phyloP scores from a whole-genome alignment of 1,140 invertebrate genomes.

The Drosophila pectinifera region DNA sequence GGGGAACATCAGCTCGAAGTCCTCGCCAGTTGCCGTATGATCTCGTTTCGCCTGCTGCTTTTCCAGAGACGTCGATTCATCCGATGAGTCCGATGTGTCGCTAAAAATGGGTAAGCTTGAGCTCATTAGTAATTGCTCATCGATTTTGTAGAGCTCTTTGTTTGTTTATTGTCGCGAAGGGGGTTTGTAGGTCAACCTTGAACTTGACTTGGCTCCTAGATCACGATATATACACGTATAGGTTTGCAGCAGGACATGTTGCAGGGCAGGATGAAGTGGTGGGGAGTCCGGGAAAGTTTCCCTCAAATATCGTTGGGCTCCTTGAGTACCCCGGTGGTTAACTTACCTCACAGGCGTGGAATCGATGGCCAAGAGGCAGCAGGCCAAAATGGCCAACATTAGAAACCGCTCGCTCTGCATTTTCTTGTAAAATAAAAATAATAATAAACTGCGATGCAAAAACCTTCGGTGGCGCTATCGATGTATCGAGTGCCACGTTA shows the following conservation, averaged over 20 bases:
- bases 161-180: background rate
- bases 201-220: slow-evolving; percentile 27
- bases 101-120: slow-evolving; percentile 12
- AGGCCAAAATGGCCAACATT: slow-evolving; percentile 27
- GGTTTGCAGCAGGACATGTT: background rate
- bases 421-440: slow-evolving; percentile 43
- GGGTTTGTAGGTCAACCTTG: slow-evolving; percentile 40
- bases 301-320: background rate
- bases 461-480: background rate
- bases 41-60: background rate
- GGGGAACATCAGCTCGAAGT: slow-evolving; percentile 13
- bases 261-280: slow-evolving; percentile 7
- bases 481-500: background rate
- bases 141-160: slow-evolving; percentile 5
- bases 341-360: slow-evolving; percentile 45
- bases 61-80: slow-evolving; percentile 35
- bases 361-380: slow-evolving; percentile 20
- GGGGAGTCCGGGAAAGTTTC: slow-evolving; percentile 2
- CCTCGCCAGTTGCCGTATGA: background rate
- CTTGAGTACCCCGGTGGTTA: background rate
- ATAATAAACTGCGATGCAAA: slow-evolving; percentile 36
- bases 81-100: slow-evolving; percentile 39
- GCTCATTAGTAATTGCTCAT: slow-evolving; percentile 10
- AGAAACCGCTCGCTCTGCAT: slow-evolving; percentile 39
- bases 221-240: slow-evolving; percentile 1